Evolutionary conservation across 1,140 invertebrate genomes (phyloP), one percentile per base, ranked within the genome.

Genomic region (Atta texana): DNA sequence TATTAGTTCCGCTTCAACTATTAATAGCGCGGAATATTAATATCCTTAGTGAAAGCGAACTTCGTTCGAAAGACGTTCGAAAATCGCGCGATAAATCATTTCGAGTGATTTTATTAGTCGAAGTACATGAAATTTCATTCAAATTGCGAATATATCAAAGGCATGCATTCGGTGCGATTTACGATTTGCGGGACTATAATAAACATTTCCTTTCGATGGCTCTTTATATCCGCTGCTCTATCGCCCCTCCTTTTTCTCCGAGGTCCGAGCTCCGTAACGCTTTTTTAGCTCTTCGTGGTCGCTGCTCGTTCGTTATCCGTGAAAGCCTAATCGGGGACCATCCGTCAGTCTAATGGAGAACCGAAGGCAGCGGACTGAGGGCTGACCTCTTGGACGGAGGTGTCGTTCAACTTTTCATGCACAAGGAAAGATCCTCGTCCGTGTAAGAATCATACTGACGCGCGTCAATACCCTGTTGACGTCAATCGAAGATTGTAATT

Each of bases 261-360:
- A 49, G 49, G 10, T 21, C 14, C 68, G 68, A 28, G 80, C 69
- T 53, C 77, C 68, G 34, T 71, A 66, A 12, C n/a, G 49, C 55
- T 84, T 84, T 84, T 84, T 84, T 74, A 84, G 69, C 80, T 75
- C 69, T 51, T 84, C 80, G 80, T 84, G 80, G 80, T 55, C 39
- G 69, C 39, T 28, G 80, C 76, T 71, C 66, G 49, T 89, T 63
- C 78, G 82, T 90, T 90, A 92, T 91, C 89, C 84, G 64, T 44
- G 75, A 86, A 80, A 88, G 88, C 74, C 85, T 82, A 92, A 91
- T 92, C 88, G 68, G 53, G 61, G 64, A 24, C 85, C 88, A 91
- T 92, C 89, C 87, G 88, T 92, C 90, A 85, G 86, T 92, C 87
- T 91, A 90, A 91, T 90, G 90, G 90, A 91, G 87, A 88, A 87